Evolutionary conservation across 2,888 invertebrate species (phyloP).

Genomic region (Nasonia oneida): DNA sequence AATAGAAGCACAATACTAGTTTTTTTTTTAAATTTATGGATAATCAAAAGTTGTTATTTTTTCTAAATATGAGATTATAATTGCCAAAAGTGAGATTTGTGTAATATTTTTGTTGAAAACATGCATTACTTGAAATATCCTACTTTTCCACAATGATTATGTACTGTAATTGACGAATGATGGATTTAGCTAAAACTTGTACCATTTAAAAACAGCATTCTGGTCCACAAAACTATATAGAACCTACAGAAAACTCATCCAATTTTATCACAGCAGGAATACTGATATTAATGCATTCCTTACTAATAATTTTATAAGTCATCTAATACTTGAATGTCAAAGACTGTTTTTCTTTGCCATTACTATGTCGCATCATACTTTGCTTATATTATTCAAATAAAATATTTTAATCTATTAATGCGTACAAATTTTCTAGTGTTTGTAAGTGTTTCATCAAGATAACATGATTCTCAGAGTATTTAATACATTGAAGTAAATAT

Average conservation of each 20-base stretch:
- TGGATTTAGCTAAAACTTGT: slow-evolving; percentile 50
- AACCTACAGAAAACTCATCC: slow-evolving; percentile 34
- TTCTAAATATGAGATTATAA: slow-evolving; percentile 49
- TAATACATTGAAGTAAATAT: not conserved
- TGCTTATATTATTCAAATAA: not conserved
- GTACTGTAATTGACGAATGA: slow-evolving; percentile 46
- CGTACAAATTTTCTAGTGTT: not conserved
- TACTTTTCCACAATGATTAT: slow-evolving; percentile 39
- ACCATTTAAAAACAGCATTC: slow-evolving; percentile 39
- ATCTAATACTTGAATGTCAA: not conserved
- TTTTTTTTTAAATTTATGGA: slow-evolving; percentile 46
- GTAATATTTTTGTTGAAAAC: slow-evolving; percentile 44
- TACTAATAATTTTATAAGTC: not conserved
- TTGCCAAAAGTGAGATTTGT: slow-evolving; percentile 44
- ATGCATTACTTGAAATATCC: slow-evolving; percentile 49
- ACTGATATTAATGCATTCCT: not conserved
- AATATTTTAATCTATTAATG: not conserved
- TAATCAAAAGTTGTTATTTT: slow-evolving; percentile 48
- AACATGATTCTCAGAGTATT: not conserved
- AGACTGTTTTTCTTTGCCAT: not conserved
- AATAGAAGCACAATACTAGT: slow-evolving; percentile 49
- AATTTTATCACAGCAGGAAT: not conserved
- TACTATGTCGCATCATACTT: not conserved
- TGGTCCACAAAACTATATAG: slow-evolving; percentile 3
- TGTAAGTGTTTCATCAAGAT: not conserved